These are phyloP conservation scores for Larimichthys polyactis DNA, from an alignment of 2,113 vertebrate genomes.

Conservation along the genomic window DNA sequence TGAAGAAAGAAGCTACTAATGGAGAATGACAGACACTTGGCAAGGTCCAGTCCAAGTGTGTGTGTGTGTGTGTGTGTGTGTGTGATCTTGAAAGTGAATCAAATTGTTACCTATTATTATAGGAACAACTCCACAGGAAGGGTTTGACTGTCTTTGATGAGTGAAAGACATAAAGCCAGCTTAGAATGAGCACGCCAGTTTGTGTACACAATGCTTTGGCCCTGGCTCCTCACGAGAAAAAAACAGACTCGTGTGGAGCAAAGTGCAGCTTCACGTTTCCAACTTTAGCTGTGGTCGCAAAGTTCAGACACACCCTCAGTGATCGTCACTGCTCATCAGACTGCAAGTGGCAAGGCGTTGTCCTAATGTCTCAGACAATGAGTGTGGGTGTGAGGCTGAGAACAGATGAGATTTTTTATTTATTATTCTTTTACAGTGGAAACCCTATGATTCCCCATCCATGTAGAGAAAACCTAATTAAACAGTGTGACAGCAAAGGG, in stretches of 20 bases:
- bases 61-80: not conserved
- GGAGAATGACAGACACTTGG: not conserved
- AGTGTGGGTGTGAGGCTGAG: conserved; percentile 9
- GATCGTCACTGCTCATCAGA: conserved; percentile 15
- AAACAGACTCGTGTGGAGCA: conserved; percentile 1
- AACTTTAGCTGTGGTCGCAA: conserved; percentile 42
- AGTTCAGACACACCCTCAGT: conserved; percentile 42
- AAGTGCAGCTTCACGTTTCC: conserved; percentile 25
- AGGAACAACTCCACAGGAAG: not conserved
- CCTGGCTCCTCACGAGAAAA: not conserved
- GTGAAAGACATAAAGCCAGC: not conserved
- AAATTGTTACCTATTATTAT: conserved; percentile 13
- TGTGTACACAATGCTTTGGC: conserved; percentile 7
- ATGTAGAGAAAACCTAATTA: conserved; percentile 49
- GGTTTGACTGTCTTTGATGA: not conserved
- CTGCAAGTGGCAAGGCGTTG: not conserved
- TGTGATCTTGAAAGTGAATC: conserved; percentile 7
- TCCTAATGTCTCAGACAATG: conserved; percentile 48
- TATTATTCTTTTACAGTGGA: conserved; percentile 10
- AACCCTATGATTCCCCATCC: conserved; percentile 35
- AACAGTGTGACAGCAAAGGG: conserved; percentile 48
- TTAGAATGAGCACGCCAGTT: not conserved
- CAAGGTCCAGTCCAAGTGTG: not conserved
- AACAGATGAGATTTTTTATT: conserved; percentile 5
- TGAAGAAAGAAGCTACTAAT: conserved; percentile 7